Percentiles rank a stretch among this genome's conserved stretches.
phyloP scores from a whole-genome alignment of 2,888 invertebrate genomes.

The Caenorhabditis sp. region DNA sequence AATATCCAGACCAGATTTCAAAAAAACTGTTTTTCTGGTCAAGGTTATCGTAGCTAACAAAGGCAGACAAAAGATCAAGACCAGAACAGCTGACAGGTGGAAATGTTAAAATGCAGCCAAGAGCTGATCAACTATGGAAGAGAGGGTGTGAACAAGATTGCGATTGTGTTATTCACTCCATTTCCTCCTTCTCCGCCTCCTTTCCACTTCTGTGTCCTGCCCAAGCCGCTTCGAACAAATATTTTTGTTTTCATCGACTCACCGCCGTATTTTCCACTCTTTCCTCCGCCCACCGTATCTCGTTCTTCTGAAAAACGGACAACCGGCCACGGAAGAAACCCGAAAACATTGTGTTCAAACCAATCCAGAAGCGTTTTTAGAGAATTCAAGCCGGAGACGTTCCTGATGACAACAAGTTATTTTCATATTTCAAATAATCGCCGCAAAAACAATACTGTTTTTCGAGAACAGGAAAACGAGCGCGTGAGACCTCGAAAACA shows the following conservation, averaged over 20 bases:
- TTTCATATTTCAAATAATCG: background rate
- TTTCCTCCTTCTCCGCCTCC: too few relatives aligned
- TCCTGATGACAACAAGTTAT: background rate
- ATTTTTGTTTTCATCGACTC: constrained; percentile 63
- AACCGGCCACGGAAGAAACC: constrained; percentile 32
- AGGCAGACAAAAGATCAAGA: background rate
- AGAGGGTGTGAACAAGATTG: constrained; percentile 49
- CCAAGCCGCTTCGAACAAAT: constrained; percentile 47
- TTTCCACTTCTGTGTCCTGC: constrained; percentile 35
- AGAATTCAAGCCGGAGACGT: background rate
- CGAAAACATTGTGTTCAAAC: constrained; percentile 39
- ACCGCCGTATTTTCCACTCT: constrained; percentile 52
- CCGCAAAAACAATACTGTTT: constrained; percentile 23
- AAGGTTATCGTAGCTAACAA: background rate
- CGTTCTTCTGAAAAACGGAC: constrained; percentile 43
- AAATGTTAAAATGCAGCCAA: too few relatives aligned
- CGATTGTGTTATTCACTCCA: constrained; percentile 48
- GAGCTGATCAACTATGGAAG: background rate
- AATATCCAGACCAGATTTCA: background rate
- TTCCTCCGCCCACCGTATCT: constrained; percentile 33
- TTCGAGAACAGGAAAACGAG: background rate
- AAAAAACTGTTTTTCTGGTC: too few relatives aligned
- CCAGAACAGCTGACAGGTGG: background rate
- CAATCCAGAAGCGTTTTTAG: background rate
- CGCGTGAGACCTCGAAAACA: background rate